Evolutionary conservation across 2,113 vertebrate genomes (phyloP), one percentile per base, ranked within the genome.

Genomic region (Corydoras sp.): DNA sequence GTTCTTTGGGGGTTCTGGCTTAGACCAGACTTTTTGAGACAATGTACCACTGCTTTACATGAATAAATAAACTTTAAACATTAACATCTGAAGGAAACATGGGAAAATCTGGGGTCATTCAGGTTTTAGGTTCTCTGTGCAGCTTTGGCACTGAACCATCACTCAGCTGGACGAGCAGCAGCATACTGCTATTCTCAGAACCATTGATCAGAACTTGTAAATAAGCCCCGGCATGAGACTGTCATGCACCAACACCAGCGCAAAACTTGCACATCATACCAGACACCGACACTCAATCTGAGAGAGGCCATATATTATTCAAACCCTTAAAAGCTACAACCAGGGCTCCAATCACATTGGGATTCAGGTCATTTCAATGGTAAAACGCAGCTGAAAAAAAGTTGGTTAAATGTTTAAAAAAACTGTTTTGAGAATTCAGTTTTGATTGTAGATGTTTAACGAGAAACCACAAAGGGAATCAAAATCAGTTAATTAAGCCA

Each of bases 251-350:
- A 53, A 29, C 65, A 62, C 58, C 65, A 54, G 31, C 51, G 30
- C 64, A 67, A 50, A 56, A 51, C 72, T 62, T 59, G 9, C 58
- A 62, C 31, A 74, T 74, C 72, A 68, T 74, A 74, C 65, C 62
- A 74, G 50, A 62, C 72, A 29, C 58, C 68, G 72, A 74, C 72
- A 74, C 65, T 74, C 72, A 74, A 74, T 74, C 72, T 74, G 72
- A 53, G 65, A 62, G 58, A 74, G 58, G 56, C 68, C 65, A 74
- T 74, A 51, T 62, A 74, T 74, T 68, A 74, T 74, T 74, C 72
- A 74, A 62, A 56, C 49, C 48, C 48, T 73, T 74, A 68, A 74
- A 74, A 74, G 72, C 65, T 74, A 68, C 64, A 74, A 59, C 51
- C 65, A 31, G 32, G 9, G 59, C 51, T 68, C 65, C 72, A 74